Conservation (phyloP, 1,140 invertebrate genomes). For the Ostrea denselamellosa region DNA sequence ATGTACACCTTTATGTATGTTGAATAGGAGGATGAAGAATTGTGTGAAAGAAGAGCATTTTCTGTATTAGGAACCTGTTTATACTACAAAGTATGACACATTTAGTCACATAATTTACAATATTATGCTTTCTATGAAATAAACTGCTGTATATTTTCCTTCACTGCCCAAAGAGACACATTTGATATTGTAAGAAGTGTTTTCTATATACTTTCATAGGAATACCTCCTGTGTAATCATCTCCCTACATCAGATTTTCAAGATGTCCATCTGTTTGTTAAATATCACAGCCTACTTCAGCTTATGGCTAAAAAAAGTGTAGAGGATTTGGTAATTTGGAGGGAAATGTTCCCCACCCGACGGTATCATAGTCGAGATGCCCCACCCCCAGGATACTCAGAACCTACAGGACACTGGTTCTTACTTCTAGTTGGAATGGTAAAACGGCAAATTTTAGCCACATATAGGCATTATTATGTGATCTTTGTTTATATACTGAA, state of each 20-base stretch:
- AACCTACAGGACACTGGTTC: slow-evolving; percentile 73
- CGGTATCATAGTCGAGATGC: slow-evolving; percentile 61
- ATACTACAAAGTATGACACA: slow-evolving; percentile 77
- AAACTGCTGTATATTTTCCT: background rate
- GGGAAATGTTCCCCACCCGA: slow-evolving; percentile 75
- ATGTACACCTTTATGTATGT: slow-evolving; percentile 29
- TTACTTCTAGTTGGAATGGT: slow-evolving; percentile 79
- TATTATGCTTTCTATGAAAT: background rate
- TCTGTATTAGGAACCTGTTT: slow-evolving; percentile 77
- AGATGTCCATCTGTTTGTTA: slow-evolving; percentile 73
- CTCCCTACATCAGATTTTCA: slow-evolving; percentile 72
- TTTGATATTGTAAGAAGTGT: background rate
- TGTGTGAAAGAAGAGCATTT: slow-evolving; percentile 75
- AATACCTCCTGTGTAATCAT: slow-evolving; percentile 77
- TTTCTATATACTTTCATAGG: slow-evolving; percentile 61
- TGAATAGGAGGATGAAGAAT: slow-evolving; percentile 74
- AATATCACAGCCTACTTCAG: slow-evolving; percentile 73
- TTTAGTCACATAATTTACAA: background rate
- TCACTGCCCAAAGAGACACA: background rate
- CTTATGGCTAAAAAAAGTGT: slow-evolving; percentile 71
- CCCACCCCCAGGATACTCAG: slow-evolving; percentile 64
- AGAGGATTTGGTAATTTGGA: slow-evolving; percentile 77
- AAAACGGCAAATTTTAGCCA: slow-evolving; percentile 53
- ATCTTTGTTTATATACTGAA: background rate
- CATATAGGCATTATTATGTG: background rate